Percentiles rank a stretch among this genome's conserved stretches.
Evolutionary conservation across 2,888 invertebrate species (phyloP).

Genomic region (Xestia sexstrigata): DNA sequence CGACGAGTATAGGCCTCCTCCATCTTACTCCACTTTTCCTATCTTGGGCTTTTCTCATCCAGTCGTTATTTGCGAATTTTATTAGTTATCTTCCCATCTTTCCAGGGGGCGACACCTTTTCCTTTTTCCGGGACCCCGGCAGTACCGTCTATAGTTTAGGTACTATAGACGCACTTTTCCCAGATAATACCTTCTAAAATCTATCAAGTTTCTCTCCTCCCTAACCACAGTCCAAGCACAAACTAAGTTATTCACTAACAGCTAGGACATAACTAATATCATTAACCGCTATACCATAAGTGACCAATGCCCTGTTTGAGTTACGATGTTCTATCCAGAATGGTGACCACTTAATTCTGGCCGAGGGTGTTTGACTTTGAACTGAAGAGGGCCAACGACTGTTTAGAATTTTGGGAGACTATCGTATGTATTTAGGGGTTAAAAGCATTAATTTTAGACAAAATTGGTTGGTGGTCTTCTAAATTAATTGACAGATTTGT

Average conservation of each 20-base stretch:
- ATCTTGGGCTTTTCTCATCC: too few relatives aligned
- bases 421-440: background rate
- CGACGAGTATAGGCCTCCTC: too few relatives aligned
- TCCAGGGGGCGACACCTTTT: too few relatives aligned
- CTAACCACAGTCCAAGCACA: too few relatives aligned
- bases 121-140: too few relatives aligned
- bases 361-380: conserved; percentile 13
- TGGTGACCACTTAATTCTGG: conserved; percentile 15
- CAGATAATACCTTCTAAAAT: background rate
- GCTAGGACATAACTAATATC: conserved; percentile 26
- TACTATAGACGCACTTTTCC: background rate
- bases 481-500: background rate
- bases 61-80: too few relatives aligned
- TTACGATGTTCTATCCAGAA: conserved; percentile 32
- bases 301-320: conserved; percentile 40
- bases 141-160: too few relatives aligned
- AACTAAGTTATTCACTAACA: conserved; percentile 34
- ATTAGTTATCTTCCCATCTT: too few relatives aligned
- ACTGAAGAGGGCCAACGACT: background rate
- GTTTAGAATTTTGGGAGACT: conserved; percentile 6
- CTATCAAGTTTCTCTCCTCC: background rate
- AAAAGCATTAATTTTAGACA: background rate
- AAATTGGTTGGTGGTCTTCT: background rate
- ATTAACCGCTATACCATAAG: conserved; percentile 19
- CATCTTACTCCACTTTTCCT: too few relatives aligned